Conservation (phyloP, 2,888 invertebrate species). For the Lathronympha strigana region DNA sequence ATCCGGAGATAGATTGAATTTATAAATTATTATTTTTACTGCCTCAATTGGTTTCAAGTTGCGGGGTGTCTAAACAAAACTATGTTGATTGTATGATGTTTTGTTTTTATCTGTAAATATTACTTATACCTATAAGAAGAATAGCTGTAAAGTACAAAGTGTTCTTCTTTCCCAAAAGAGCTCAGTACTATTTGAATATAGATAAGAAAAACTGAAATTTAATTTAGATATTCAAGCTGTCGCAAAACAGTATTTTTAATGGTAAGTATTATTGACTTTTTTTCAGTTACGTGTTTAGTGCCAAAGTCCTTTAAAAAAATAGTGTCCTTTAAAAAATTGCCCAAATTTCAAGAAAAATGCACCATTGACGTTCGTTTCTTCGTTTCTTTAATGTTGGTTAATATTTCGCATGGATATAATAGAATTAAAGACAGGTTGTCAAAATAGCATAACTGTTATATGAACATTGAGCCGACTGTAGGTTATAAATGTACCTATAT, state of each 20-base stretch:
- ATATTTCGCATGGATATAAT: too few species aligned
- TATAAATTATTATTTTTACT: neutral
- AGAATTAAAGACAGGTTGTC: too few species aligned
- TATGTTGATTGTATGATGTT: neutral
- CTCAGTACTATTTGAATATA: constrained; percentile 7
- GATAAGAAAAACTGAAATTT: constrained; percentile 1
- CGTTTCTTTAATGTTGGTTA: too few species aligned
- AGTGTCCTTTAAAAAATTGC: too few species aligned
- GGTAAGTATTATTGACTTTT: constrained; percentile 34
- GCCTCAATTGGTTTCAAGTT: neutral
- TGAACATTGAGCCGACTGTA: too few species aligned
- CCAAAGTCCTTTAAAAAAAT: too few species aligned
- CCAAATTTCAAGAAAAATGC: too few species aligned
- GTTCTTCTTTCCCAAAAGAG: constrained; percentile 12
- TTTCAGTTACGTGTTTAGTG: constrained; percentile 15
- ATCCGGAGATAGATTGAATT: too few species aligned
- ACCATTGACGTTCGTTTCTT: too few species aligned
- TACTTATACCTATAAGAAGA: constrained; percentile 13
- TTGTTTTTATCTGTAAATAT: constrained; percentile 34
- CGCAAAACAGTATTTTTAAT: constrained; percentile 32
- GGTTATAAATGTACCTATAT: too few species aligned
- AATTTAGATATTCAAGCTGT: constrained; percentile 19
- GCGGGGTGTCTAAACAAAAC: neutral
- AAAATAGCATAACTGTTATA: too few species aligned
- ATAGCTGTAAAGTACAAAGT: constrained; percentile 9